These are phyloP conservation scores for Pseudomugil gertrudae DNA, from an alignment of 2,797 vertebrate genomes.

Conservation along the genomic window DNA sequence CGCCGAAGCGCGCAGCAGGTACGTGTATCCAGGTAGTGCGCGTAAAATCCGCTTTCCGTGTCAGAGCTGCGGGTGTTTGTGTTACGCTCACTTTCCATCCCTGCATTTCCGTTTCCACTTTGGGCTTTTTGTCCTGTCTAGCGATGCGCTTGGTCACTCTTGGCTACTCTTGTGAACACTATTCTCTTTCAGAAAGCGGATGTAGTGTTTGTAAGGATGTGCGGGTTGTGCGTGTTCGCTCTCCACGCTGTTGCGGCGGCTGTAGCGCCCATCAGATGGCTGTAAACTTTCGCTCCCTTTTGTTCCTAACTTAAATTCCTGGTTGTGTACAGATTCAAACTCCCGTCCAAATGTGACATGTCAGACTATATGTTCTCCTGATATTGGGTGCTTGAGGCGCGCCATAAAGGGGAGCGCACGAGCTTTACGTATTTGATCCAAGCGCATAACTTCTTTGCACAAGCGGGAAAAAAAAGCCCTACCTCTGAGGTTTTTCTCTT, in stretches of 20 bases:
- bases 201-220: conserved; percentile 29
- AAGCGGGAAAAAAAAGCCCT: conserved; percentile 35
- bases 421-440: conserved; percentile 71
- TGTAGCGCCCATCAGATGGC: conserved; percentile 20
- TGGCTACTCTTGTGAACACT: conserved; percentile 30
- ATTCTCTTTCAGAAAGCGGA: conserved; percentile 9
- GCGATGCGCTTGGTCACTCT: conserved; percentile 56
- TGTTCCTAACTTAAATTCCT: conserved; percentile 49
- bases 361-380: conserved; percentile 63
- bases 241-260: conserved; percentile 20
- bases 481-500: conserved; percentile 56
- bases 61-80: conserved; percentile 55
- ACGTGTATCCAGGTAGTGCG: conserved; percentile 66
- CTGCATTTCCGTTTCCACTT: conserved; percentile 74
- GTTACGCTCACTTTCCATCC: conserved; percentile 59
- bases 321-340: conserved; percentile 2
- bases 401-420: conserved; percentile 51
- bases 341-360: neutral
- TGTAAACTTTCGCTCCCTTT: conserved; percentile 68
- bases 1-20: conserved; percentile 97
- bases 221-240: conserved; percentile 15
- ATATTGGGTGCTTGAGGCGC: conserved; percentile 64
- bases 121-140: conserved; percentile 21
- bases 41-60: conserved; percentile 14
- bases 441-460: conserved; percentile 73